Percentiles rank a stretch among this genome's conserved stretches.
phyloP scores from a whole-genome alignment of 1,140 invertebrate species.

The Aphaenogaster floridana region DNA sequence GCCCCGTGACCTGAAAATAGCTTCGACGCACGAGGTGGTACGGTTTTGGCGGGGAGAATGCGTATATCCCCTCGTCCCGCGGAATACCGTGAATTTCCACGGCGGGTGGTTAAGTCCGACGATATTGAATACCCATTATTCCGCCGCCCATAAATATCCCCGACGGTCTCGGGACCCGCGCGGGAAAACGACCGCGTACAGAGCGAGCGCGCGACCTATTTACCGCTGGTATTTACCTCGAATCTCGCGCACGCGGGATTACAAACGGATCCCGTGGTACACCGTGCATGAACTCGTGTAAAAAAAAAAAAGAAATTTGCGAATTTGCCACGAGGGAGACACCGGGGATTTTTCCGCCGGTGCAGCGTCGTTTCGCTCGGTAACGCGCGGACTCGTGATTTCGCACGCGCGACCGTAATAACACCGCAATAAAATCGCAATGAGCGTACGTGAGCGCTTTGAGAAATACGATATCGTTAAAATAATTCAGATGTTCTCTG shows the following conservation, averaged over 20 bases:
- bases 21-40: neutral
- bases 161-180: neutral
- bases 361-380: too few relatives aligned
- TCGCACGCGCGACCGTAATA: conserved; percentile 33
- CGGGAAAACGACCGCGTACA: conserved; percentile 9
- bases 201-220: conserved; percentile 23
- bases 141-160: conserved; percentile 37
- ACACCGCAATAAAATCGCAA: conserved; percentile 30
- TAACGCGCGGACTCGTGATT: conserved; percentile 12
- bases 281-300: conserved; percentile 1
- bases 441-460: conserved; percentile 25
- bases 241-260: neutral
- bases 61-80: neutral
- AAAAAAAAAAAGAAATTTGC: conserved; percentile 28
- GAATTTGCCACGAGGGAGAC: neutral
- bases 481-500: conserved; percentile 5
- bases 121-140: conserved; percentile 50
- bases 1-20: conserved; percentile 13
- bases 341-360: neutral
- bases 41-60: neutral
- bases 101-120: conserved; percentile 10
- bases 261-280: neutral
- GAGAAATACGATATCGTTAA: conserved; percentile 1
- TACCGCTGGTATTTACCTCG: conserved; percentile 38
- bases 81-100: conserved; percentile 39